Percentiles rank a stretch among this genome's conserved stretches.
Conservation (phyloP, 2,888 invertebrate species). For the Caenorhabditis sinica region DNA sequence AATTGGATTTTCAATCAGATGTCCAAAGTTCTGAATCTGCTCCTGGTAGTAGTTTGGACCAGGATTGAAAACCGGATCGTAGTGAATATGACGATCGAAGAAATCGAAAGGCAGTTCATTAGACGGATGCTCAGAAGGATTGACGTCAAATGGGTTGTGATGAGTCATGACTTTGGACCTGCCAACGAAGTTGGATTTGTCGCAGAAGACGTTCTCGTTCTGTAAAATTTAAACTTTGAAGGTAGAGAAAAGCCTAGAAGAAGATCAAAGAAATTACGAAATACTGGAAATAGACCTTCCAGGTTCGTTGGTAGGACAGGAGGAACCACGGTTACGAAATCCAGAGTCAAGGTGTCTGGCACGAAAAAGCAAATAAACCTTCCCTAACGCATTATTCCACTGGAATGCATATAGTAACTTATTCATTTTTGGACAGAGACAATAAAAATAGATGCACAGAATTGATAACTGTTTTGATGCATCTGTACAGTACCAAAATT, state of each 20-base stretch:
- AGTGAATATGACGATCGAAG: not conserved
- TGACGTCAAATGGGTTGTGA: not conserved
- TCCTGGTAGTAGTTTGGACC: not conserved
- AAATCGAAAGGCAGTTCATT: not conserved
- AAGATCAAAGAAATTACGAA: not conserved
- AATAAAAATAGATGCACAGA: not conserved
- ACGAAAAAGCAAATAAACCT: slow-evolving; percentile 17
- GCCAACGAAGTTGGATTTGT: not conserved
- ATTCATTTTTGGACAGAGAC: no score
- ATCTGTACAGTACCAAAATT: not conserved
- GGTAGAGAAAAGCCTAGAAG: not conserved
- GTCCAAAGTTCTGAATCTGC: not conserved
- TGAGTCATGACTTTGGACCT: not conserved
- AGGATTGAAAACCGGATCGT: not conserved
- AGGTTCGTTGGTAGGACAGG: not conserved
- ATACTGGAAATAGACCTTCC: not conserved
- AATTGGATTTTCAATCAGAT: not conserved
- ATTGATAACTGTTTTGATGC: slow-evolving; percentile 13
- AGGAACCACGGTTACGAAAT: slow-evolving; percentile 22
- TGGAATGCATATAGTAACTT: slow-evolving; percentile 1
- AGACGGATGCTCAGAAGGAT: not conserved
- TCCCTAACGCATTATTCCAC: not conserved
- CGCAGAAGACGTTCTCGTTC: not conserved
- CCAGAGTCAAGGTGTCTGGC: slow-evolving; percentile 24
- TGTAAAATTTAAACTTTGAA: not conserved